Evolutionary conservation across 2,888 invertebrate genomes (phyloP).

Genomic region (Cotesia congregata): DNA sequence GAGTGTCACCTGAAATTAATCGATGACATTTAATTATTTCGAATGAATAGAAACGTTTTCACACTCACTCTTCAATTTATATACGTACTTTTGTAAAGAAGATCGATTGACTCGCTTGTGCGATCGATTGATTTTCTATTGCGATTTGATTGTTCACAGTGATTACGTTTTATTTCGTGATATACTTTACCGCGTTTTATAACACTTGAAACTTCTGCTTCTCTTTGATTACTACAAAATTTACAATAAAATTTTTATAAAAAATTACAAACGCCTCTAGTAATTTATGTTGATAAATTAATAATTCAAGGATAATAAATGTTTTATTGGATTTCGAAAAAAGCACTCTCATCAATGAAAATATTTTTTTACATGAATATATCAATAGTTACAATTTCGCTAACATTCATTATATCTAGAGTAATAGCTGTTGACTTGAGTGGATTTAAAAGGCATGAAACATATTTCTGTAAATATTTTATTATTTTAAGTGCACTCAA

Average conservation of each 20-base stretch:
- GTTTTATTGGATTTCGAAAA: no score
- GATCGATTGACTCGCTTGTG: slow-evolving; percentile 27
- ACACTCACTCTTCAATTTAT: not conserved
- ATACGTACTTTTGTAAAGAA: slow-evolving; percentile 13
- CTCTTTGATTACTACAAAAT: not conserved
- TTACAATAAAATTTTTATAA: not conserved
- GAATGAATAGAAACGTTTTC: slow-evolving; percentile 30
- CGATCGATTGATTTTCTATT: slow-evolving; percentile 4
- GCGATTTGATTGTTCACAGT: slow-evolving; percentile 7
- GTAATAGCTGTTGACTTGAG: no score
- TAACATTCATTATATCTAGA: no score
- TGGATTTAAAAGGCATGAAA: no score
- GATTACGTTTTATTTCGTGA: not conserved
- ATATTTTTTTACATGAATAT: no score
- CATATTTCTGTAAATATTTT: no score
- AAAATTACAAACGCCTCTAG: not conserved
- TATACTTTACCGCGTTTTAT: not conserved
- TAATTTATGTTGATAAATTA: no score
- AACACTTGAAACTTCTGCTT: not conserved
- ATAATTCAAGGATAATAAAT: no score
- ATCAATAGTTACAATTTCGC: no score
- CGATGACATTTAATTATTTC: slow-evolving; percentile 30
- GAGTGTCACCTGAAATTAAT: slow-evolving; percentile 39
- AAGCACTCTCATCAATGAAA: no score
- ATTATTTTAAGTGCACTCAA: no score